These are phyloP conservation scores for Diaperis boleti DNA, from an alignment of 2,888 invertebrate genomes.

Conservation along the genomic window DNA sequence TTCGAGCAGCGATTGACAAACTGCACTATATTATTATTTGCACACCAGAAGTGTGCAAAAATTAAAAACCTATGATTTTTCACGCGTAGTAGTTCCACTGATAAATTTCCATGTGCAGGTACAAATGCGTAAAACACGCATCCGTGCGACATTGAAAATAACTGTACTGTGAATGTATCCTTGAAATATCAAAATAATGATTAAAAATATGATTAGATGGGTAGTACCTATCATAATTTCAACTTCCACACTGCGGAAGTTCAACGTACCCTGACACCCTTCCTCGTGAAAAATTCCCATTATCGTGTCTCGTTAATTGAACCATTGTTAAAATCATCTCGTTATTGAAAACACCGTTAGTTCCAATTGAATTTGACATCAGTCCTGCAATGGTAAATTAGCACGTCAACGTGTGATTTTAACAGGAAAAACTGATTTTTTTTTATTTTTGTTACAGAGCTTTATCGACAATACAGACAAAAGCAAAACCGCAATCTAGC, in stretches of 20 bases:
- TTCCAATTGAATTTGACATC: conserved; percentile 31
- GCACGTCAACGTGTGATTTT: conserved; percentile 27
- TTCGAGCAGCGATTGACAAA: background rate
- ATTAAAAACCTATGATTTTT: conserved; percentile 8
- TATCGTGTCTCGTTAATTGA: conserved; percentile 40
- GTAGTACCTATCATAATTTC: too few relatives aligned
- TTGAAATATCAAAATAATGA: background rate
- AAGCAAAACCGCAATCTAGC: conserved; percentile 73
- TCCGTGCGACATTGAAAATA: conserved; percentile 20
- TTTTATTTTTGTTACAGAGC: conserved; percentile 57
- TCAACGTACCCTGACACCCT: conserved; percentile 21
- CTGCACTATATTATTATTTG: background rate
- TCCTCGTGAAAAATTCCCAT: conserved; percentile 4
- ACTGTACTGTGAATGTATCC: conserved; percentile 7
- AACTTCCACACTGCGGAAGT: conserved; percentile 28
- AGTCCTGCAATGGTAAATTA: conserved; percentile 33
- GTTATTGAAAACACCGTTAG: conserved; percentile 37
- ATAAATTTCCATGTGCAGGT: conserved; percentile 12
- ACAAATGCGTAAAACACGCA: conserved; percentile 19
- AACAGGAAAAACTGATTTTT: conserved; percentile 18
- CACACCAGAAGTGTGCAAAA: background rate
- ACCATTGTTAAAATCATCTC: conserved; percentile 33
- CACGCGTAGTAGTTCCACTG: conserved; percentile 11
- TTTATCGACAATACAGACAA: conserved; percentile 74
- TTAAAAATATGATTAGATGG: background rate